Percentiles rank a stretch among this genome's conserved stretches.
These are phyloP conservation scores for Piliocolobus tephrosceles DNA, from an alignment of 2,113 vertebrate species.

Conservation along the genomic window DNA sequence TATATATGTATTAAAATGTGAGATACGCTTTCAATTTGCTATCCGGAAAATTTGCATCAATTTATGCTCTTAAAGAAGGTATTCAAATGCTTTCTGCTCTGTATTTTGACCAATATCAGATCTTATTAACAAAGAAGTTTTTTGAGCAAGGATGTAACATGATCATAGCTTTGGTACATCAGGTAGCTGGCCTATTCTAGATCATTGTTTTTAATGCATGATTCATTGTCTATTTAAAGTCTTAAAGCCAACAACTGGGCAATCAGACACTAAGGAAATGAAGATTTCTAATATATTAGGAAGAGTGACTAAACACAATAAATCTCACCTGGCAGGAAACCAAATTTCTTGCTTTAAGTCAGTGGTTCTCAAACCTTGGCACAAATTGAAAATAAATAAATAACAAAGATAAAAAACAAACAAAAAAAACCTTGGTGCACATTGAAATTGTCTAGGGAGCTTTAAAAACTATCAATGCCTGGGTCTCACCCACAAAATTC, in stretches of 20 bases:
- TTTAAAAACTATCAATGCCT: not conserved
- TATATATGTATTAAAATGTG: conserved; percentile 15
- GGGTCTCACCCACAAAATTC: not conserved
- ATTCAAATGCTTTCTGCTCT: not conserved
- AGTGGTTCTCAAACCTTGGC: not conserved
- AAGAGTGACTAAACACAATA: conserved; percentile 44
- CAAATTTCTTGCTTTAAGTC: not conserved
- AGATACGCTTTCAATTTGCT: conserved; percentile 31
- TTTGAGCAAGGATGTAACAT: conserved; percentile 40
- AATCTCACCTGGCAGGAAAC: conserved; percentile 6
- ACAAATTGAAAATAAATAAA: not conserved
- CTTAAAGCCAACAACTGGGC: conserved; percentile 25
- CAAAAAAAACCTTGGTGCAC: not conserved
- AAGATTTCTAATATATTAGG: conserved; percentile 43
- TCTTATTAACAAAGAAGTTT: conserved; percentile 18
- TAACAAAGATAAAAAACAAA: too few relatives aligned
- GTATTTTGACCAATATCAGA: not conserved
- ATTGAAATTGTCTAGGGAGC: not conserved
- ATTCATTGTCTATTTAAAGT: conserved; percentile 60
- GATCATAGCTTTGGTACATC: conserved; percentile 11
- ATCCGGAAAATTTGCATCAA: conserved; percentile 12
- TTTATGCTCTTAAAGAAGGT: not conserved
- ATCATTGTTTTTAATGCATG: conserved; percentile 43
- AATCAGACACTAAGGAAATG: conserved; percentile 24
- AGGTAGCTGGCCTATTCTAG: conserved; percentile 23